Evolutionary conservation across 1,140 invertebrate genomes (phyloP).

Genomic region (Caenorhabditis remanei): DNA sequence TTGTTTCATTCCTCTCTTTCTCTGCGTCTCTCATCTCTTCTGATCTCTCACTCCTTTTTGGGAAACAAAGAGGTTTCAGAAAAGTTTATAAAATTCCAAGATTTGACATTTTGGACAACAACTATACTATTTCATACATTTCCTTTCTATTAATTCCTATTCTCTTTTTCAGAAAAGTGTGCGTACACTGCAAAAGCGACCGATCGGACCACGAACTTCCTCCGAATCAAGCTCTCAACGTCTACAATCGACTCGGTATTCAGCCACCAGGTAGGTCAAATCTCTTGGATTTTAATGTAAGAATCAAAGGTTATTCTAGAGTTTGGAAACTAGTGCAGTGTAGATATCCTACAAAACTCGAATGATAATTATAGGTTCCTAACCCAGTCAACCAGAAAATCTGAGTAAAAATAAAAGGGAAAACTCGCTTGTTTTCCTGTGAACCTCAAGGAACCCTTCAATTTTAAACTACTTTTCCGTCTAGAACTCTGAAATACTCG

Average conservation of each 20-base stretch:
- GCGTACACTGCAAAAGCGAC: conserved; percentile 78
- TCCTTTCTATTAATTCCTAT: background rate
- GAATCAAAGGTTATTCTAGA: too few species aligned
- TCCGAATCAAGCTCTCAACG: conserved; percentile 74
- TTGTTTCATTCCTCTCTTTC: background rate
- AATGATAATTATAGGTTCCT: too few species aligned
- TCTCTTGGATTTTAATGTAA: background rate
- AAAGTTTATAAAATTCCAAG: background rate
- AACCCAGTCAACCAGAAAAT: too few species aligned
- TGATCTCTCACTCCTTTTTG: background rate
- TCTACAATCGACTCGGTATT: conserved; percentile 77
- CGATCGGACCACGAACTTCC: conserved; percentile 74
- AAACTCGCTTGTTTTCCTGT: too few species aligned
- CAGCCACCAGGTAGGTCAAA: conserved; percentile 70
- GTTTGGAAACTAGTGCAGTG: background rate
- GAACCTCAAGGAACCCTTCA: too few species aligned
- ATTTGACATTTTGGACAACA: background rate
- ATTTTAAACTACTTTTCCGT: too few species aligned
- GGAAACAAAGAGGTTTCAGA: too few species aligned
- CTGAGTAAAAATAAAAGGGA: too few species aligned
- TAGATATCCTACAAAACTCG: too few species aligned
- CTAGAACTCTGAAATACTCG: too few species aligned
- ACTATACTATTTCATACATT: background rate
- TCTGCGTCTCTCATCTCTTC: too few species aligned
- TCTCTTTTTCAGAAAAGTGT: conserved; percentile 74